phyloP scores from a whole-genome alignment of 2,113 vertebrate genomes.

The Nerophis lumbriciformis region DNA sequence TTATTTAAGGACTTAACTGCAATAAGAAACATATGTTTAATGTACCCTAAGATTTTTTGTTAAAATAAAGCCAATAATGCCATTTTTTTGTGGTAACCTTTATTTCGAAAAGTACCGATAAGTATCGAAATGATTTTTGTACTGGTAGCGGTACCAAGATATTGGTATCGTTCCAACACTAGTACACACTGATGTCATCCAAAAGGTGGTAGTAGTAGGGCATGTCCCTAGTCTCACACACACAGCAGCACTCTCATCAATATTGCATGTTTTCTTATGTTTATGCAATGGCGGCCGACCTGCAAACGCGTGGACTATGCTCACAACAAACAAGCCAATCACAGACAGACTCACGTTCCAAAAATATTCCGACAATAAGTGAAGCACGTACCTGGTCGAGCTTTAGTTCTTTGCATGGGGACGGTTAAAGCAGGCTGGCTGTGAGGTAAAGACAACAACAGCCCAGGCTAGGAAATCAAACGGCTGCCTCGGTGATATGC shows the following conservation, averaged over 20 bases:
- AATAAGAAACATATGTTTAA: no score
- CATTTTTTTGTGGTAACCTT: no score
- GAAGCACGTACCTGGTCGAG: conserved; percentile 80
- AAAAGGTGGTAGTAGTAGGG: no score
- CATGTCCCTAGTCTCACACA: background rate
- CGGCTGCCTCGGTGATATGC: conserved; percentile 85
- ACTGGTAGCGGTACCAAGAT: no score
- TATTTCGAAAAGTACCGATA: no score
- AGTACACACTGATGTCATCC: no score
- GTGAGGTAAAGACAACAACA: conserved; percentile 70
- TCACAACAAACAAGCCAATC: conserved; percentile 24
- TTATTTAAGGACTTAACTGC: no score
- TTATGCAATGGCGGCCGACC: conserved; percentile 77
- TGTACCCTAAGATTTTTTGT: no score
- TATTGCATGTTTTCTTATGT: conserved; percentile 85
- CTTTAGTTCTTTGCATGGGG: conserved; percentile 73
- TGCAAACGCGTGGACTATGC: conserved; percentile 21
- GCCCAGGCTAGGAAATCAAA: conserved; percentile 76
- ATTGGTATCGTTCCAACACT: no score
- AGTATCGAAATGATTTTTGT: no score
- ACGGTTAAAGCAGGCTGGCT: conserved; percentile 76
- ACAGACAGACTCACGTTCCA: conserved; percentile 27
- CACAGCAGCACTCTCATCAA: conserved; percentile 72
- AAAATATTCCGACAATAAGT: conserved; percentile 32
- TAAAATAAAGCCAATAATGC: no score